Evolutionary conservation across 2,113 vertebrate genomes (phyloP).

Genomic region (Phalacrocorax pelagicus): DNA sequence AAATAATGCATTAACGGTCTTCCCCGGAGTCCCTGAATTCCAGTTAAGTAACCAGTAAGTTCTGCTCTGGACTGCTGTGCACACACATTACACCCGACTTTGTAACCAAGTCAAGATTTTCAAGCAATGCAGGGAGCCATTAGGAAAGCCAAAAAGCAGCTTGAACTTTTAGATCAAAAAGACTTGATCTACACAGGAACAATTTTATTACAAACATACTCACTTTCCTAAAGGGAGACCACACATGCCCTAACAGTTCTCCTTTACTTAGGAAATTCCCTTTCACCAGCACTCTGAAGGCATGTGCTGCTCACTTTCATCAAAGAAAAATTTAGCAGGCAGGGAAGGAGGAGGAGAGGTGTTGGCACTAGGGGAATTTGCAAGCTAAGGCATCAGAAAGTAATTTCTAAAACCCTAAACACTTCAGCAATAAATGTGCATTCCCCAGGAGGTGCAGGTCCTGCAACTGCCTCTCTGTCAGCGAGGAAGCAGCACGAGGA

Average conservation of each 20-base stretch:
- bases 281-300: not conserved
- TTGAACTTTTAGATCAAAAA: not conserved
- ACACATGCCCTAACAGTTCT: not conserved
- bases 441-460: not conserved
- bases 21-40: not conserved
- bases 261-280: conserved; percentile 11
- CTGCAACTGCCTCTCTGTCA: fast-evolving
- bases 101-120: not conserved
- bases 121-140: not conserved
- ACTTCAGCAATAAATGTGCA: not conserved
- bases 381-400: not conserved
- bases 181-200: not conserved
- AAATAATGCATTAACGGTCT: not conserved
- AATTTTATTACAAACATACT: not conserved
- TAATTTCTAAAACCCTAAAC: not conserved
- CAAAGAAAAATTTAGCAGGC: not conserved
- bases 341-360: not conserved
- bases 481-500: not conserved
- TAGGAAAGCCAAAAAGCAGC: not conserved
- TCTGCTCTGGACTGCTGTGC: not conserved
- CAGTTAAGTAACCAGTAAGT: not conserved
- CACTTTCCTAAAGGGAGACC: not conserved
- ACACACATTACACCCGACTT: not conserved
- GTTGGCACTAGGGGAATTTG: not conserved
- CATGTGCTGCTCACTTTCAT: not conserved